phyloP scores from a whole-genome alignment of 2,888 invertebrate species.

The Tillus elongatus region DNA sequence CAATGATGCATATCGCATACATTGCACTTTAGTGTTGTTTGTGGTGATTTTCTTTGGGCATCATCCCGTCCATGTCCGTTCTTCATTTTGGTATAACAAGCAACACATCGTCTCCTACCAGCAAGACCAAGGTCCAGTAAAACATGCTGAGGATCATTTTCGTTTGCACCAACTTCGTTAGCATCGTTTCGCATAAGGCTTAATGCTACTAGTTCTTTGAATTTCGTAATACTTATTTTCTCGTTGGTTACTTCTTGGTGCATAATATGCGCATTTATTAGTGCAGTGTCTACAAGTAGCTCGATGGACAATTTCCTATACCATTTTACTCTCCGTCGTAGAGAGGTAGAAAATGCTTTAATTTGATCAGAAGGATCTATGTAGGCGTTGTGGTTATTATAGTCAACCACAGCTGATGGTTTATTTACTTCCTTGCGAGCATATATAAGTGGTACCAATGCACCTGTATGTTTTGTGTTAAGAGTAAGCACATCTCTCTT shows the following conservation, averaged over 20 bases:
- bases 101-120: constrained; percentile 2
- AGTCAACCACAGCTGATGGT: constrained; percentile 22
- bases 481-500: constrained; percentile 28
- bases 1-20: not conserved
- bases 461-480: constrained; percentile 24
- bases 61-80: not conserved
- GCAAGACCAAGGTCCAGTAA: not conserved
- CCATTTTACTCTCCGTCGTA: constrained; percentile 27
- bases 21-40: not conserved
- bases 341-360: constrained; percentile 21
- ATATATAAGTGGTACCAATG: constrained; percentile 18
- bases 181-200: not conserved
- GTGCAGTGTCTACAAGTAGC: constrained; percentile 19
- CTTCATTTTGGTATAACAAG: not conserved
- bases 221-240: constrained; percentile 11
- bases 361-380: constrained; percentile 29
- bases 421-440: constrained; percentile 18
- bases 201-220: not conserved
- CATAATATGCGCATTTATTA: constrained; percentile 22
- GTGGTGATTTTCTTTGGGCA: not conserved
- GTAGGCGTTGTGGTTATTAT: constrained; percentile 25
- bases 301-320: constrained; percentile 27
- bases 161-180: not conserved
- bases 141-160: not conserved
- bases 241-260: constrained; percentile 20